A percentile compares a stretch with the other conserved stretches of the same genome.
Conservation (phyloP, 2,113 vertebrate species). For the Coregonus clupeaformis region DNA sequence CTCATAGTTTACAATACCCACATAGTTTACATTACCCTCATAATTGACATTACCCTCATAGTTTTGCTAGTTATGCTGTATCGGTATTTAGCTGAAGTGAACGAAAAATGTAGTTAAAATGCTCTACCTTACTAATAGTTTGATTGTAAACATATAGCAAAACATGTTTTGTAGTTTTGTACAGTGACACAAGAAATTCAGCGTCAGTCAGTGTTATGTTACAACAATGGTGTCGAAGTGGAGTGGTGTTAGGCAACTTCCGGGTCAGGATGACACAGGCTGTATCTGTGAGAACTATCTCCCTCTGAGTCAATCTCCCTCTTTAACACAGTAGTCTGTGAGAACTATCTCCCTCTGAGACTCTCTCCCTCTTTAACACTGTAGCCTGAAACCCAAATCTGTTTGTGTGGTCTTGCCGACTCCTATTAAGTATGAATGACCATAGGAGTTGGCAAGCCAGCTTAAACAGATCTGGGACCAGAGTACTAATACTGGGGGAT, state of each 20-base stretch:
- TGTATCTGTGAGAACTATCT: slow-evolving; percentile 33
- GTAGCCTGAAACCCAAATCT: too few species aligned
- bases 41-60: too few species aligned
- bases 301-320: slow-evolving; percentile 23
- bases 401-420: too few species aligned
- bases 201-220: slow-evolving; percentile 25
- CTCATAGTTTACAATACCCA: not conserved
- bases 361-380: too few species aligned
- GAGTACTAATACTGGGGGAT: too few species aligned
- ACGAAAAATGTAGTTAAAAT: not conserved
- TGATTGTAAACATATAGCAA: not conserved
- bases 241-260: slow-evolving; percentile 46
- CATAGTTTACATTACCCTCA: too few species aligned
- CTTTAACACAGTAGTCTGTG: not conserved
- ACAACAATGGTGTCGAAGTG: slow-evolving; percentile 31
- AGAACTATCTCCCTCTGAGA: too few species aligned
- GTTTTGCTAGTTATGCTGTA: too few species aligned
- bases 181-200: slow-evolving; percentile 12
- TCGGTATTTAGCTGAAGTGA: not conserved
- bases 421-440: too few species aligned
- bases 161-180: not conserved
- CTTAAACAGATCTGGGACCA: not conserved
- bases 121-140: not conserved
- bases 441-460: not conserved
- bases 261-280: slow-evolving; percentile 32